Conservation (phyloP, 1,140 invertebrate species). For the Telenomus remus region DNA sequence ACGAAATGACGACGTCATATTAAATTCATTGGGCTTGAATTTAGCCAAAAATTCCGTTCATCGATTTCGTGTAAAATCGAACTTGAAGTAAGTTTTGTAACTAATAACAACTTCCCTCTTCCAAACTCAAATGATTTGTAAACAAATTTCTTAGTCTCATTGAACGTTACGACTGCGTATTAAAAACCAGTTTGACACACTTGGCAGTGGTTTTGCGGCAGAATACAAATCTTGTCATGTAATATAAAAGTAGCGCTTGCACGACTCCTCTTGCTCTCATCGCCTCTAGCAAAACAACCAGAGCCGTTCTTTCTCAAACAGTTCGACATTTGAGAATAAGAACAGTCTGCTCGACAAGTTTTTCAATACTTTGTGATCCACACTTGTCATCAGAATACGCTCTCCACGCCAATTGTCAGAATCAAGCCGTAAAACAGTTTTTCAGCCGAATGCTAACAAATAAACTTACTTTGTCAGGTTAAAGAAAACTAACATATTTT, state of each 20-base stretch:
- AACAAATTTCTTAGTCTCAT: no score
- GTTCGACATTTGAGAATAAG: slow-evolving; percentile 34
- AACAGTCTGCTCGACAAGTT: slow-evolving; percentile 12
- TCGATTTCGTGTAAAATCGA: no score
- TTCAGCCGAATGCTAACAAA: slow-evolving; percentile 8
- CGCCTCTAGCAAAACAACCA: slow-evolving; percentile 27
- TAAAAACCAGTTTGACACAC: slow-evolving; percentile 11
- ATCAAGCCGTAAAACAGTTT: slow-evolving; percentile 18
- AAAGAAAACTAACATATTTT: neutral
- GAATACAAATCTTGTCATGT: slow-evolving; percentile 24
- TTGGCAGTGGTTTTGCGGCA: slow-evolving; percentile 22
- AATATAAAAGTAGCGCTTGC: slow-evolving; percentile 26
- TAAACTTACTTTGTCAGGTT: neutral
- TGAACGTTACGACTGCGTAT: no score
- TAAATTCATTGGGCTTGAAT: neutral
- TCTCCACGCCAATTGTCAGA: slow-evolving; percentile 16
- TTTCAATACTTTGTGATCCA: slow-evolving; percentile 24
- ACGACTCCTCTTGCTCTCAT: slow-evolving; percentile 17
- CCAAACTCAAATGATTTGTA: no score
- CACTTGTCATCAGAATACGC: slow-evolving; percentile 17
- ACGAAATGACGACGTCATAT: slow-evolving; percentile 1
- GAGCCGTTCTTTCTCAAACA: slow-evolving; percentile 38
- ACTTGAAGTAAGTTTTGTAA: no score
- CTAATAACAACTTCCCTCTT: no score
- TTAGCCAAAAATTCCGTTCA: neutral